Evolutionary conservation across 1,140 invertebrate genomes (phyloP), one percentile per base, ranked within the genome.

Genomic region (Helicorthomorpha holstii): DNA sequence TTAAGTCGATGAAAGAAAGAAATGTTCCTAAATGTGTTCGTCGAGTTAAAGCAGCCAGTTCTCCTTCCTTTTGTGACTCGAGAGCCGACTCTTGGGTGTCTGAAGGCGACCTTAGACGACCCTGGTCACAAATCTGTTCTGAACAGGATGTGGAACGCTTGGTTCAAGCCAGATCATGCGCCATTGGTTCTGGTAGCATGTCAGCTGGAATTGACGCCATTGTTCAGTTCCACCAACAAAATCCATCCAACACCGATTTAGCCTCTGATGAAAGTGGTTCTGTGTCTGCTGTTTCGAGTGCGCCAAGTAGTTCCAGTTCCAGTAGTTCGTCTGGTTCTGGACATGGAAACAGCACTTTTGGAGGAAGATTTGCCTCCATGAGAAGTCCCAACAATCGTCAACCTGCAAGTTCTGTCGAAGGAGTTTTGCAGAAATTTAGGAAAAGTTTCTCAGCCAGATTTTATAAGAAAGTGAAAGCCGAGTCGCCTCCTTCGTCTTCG

Each of bases 391-490:
- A 7, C n/a, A 23, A 34, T 14, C 38, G 26, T n/a, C 25, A n/a
- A 10, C 41, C 46, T 12, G 45, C 27, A 24, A 22, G 54, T n/a
- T 48, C 55, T 2, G 48, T 56, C 23, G 59, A 60, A 26, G 63
- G 78, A 59, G 76, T 81, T 22, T 61, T 82, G 41, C 76, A 80
- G 58, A 81, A 80, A 64, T 81, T 82, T 60, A 70, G 78, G 25
- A 80, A 81, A 59, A 81, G 77, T 54, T 77, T 82, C 57, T 79
- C 78, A 24, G 56, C 77, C 48, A 70, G 74, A 50, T 78, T 78
- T 59, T 67, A 76, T 57, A 76, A 75, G 55, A 71, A 69, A 54
- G 57, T 55, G 26, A 66, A 67, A 27, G 71, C 66, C 56, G 72
- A 71, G 58, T 44, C 48, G 19, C 27, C 21, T 14, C 19, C 34